phyloP scores from a whole-genome alignment of 2,888 invertebrate genomes.

The Microdon myrmicae region DNA sequence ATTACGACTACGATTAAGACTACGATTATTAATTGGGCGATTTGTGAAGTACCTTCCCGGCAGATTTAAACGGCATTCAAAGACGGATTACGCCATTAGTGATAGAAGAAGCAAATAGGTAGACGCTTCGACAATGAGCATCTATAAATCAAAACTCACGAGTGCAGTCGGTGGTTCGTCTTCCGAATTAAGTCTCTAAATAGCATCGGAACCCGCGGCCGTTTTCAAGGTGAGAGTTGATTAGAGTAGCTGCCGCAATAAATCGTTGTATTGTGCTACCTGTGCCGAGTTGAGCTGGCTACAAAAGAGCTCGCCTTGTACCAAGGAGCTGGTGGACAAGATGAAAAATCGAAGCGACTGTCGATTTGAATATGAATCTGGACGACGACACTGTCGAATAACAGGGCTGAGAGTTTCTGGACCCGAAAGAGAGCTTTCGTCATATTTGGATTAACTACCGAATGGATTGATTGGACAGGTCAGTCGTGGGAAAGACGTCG shows the following conservation, averaged over 20 bases:
- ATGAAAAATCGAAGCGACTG: too few species aligned
- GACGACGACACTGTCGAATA: too few species aligned
- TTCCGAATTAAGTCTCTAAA: constrained; percentile 25
- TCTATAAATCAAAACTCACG: constrained; percentile 35
- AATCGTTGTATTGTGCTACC: constrained; percentile 33
- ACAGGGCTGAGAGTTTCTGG: too few species aligned
- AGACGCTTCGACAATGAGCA: constrained; percentile 23
- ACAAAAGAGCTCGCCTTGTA: too few species aligned
- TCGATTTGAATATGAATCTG: too few species aligned
- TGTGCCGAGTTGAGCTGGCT: constrained; percentile 19
- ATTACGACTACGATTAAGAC: constrained; percentile 8
- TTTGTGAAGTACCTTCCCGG: constrained; percentile 14
- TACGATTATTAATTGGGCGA: constrained; percentile 34
- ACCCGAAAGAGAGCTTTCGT: too few species aligned
- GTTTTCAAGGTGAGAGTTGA: constrained; percentile 24
- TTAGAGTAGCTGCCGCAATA: constrained; percentile 26
- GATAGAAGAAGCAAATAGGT: constrained; percentile 40
- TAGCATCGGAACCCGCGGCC: constrained; percentile 17
- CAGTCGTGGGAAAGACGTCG: too few species aligned
- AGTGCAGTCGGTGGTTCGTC: constrained; percentile 8
- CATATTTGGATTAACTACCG: too few species aligned
- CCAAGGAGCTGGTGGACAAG: too few species aligned
- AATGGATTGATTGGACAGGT: too few species aligned
- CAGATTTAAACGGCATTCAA: constrained; percentile 18
- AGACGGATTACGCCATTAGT: constrained; percentile 40